Conservation (phyloP, 2,888 invertebrate species). For the Diachrysia chrysitis region DNA sequence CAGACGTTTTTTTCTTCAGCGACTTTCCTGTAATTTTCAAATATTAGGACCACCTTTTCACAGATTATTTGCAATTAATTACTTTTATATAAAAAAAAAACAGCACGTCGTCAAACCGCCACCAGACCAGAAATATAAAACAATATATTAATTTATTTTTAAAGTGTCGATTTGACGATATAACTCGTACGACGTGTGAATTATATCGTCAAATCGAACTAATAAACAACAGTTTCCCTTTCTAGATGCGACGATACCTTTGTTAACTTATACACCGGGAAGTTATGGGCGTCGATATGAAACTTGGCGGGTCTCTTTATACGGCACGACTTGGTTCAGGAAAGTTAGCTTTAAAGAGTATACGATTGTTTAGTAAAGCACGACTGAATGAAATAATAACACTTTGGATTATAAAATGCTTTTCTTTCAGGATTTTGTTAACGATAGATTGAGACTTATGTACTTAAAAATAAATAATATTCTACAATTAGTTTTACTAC, state of each 20-base stretch:
- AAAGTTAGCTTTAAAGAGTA: neutral
- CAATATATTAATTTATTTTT: constrained; percentile 13
- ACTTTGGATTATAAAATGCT: neutral
- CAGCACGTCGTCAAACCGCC: too few relatives aligned
- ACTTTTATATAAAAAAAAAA: too few relatives aligned
- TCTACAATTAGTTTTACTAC: too few relatives aligned
- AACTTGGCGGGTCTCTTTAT: constrained; percentile 41
- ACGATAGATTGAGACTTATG: neutral
- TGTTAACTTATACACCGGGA: constrained; percentile 56
- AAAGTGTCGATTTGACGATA: too few relatives aligned
- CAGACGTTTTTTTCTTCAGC: too few relatives aligned
- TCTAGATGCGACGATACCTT: constrained; percentile 58
- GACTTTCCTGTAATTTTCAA: too few relatives aligned
- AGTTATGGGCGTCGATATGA: constrained; percentile 48
- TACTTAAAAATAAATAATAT: neutral
- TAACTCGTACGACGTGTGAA: constrained; percentile 39
- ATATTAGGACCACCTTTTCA: too few relatives aligned
- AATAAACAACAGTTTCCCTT: constrained; percentile 59
- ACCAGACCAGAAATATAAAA: constrained; percentile 26
- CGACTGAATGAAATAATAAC: neutral
- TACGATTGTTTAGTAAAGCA: neutral
- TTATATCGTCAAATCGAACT: constrained; percentile 51
- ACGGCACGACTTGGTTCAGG: constrained; percentile 31
- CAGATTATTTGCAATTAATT: too few relatives aligned
- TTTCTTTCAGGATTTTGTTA: neutral